phyloP scores from a whole-genome alignment of 1,140 invertebrate species.

The Macrosteles quadrilineatus region DNA sequence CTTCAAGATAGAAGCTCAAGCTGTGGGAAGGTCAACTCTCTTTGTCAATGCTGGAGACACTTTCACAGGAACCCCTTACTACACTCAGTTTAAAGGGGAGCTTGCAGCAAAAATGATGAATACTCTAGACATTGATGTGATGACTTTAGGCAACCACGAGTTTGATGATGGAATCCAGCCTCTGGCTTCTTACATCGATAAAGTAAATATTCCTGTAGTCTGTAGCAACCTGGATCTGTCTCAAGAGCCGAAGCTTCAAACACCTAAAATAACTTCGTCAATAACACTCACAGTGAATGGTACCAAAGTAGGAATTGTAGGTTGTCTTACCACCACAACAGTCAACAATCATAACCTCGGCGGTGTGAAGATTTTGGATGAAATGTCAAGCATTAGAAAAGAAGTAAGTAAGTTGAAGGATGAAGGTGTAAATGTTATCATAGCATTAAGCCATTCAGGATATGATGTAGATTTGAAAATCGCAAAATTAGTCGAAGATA shows the following conservation, averaged over 20 bases:
- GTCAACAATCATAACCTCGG: conserved; percentile 41
- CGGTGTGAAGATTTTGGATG: neutral
- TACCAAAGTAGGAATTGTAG: conserved; percentile 77
- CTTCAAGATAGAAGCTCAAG: neutral
- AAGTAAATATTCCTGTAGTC: conserved; percentile 66
- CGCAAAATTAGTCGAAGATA: conserved; percentile 70
- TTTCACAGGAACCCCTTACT: conserved; percentile 84
- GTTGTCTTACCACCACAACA: conserved; percentile 87
- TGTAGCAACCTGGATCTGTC: conserved; percentile 73
- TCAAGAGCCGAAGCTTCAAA: conserved; percentile 61
- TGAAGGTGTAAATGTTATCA: conserved; percentile 65
- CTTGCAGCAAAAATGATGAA: conserved; percentile 77
- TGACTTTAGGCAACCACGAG: conserved; percentile 92
- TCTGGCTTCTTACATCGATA: conserved; percentile 73
- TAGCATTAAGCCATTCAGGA: conserved; percentile 89
- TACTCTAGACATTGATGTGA: conserved; percentile 72
- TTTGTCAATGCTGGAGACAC: conserved; percentile 87
- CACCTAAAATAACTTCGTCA: conserved; percentile 59
- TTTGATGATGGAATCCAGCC: conserved; percentile 80
- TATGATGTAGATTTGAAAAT: conserved; percentile 75
- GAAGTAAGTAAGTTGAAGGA: conserved; percentile 68
- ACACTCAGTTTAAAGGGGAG: conserved; percentile 72
- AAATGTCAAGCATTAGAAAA: conserved; percentile 56
- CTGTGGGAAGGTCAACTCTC: conserved; percentile 57
- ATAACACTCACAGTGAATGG: conserved; percentile 64